Percentiles rank a stretch among this genome's conserved stretches.
Conservation (phyloP, 2,797 vertebrate species). For the Nyctalus aviator region DNA sequence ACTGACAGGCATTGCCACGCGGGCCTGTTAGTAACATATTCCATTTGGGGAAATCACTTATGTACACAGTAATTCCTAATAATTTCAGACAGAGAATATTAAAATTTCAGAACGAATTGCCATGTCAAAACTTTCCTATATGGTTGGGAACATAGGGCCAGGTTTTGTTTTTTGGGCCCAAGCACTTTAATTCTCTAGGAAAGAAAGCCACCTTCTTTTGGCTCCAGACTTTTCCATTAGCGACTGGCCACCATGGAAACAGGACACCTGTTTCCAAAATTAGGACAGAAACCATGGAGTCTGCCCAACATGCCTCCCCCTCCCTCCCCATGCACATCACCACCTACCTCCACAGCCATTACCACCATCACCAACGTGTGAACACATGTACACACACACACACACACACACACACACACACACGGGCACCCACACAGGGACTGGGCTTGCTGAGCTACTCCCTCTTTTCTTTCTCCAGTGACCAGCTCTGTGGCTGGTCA, state of each 20-base stretch:
- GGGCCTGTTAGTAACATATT: not conserved
- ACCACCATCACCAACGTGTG: not conserved
- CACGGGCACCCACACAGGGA: fast-evolving
- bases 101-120: slow-evolving; percentile 4
- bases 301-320: fast-evolving
- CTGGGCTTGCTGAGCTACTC: not conserved
- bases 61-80: not conserved
- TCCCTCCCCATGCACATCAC: fast-evolving
- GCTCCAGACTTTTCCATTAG: not conserved
- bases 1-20: fast-evolving
- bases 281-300: not conserved
- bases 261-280: not conserved
- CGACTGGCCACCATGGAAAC: slow-evolving; percentile 44
- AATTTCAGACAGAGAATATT: not conserved
- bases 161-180: not conserved
- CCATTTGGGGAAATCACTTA: not conserved
- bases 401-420: not conserved
- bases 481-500: not conserved
- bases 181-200: not conserved
- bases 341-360: not conserved
- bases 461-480: not conserved
- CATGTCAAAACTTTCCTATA: not conserved
- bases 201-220: not conserved
- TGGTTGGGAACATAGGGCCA: not conserved
- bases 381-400: fast-evolving